Conservation (phyloP, 2,888 invertebrate species). For the Cantharis flavilabris region DNA sequence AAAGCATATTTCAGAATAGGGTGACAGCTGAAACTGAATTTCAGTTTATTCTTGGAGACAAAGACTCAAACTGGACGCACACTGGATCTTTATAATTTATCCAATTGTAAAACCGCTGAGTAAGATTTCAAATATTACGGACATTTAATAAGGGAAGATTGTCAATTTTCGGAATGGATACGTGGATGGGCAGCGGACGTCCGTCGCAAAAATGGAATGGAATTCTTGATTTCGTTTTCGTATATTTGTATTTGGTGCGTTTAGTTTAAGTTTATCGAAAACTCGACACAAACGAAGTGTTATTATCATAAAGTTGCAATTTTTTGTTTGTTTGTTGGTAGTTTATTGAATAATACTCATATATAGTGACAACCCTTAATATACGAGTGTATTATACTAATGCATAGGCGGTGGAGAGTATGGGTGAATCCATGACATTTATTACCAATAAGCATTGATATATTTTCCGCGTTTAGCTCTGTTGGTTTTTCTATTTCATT, state of each 20-base stretch:
- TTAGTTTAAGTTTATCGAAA: slow-evolving; percentile 8
- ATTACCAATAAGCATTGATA: slow-evolving; percentile 52
- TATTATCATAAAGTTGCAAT: slow-evolving; percentile 28
- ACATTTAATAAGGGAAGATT: slow-evolving; percentile 7
- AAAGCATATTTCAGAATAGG: slow-evolving; percentile 23
- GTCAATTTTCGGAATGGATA: background rate
- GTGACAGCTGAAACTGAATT: slow-evolving; percentile 26
- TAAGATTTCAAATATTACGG: slow-evolving; percentile 24
- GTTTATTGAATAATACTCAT: slow-evolving; percentile 41
- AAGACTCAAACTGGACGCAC: slow-evolving; percentile 24
- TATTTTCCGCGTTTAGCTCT: slow-evolving; percentile 42
- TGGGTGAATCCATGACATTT: slow-evolving; percentile 47
- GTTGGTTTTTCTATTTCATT: slow-evolving; percentile 32
- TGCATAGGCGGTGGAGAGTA: slow-evolving; percentile 43
- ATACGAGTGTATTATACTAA: slow-evolving; percentile 52
- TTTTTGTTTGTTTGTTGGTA: slow-evolving; percentile 39
- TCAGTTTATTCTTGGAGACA: background rate
- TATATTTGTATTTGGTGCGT: background rate
- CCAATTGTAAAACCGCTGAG: slow-evolving; percentile 35
- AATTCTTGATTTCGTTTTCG: background rate
- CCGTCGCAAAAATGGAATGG: background rate
- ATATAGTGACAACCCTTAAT: slow-evolving; percentile 40
- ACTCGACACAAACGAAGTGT: slow-evolving; percentile 12
- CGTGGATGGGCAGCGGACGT: background rate
- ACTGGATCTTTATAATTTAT: slow-evolving; percentile 32